Evolutionary conservation across 2,797 vertebrate species (phyloP).

Genomic region (Enteromius paludinosus): DNA sequence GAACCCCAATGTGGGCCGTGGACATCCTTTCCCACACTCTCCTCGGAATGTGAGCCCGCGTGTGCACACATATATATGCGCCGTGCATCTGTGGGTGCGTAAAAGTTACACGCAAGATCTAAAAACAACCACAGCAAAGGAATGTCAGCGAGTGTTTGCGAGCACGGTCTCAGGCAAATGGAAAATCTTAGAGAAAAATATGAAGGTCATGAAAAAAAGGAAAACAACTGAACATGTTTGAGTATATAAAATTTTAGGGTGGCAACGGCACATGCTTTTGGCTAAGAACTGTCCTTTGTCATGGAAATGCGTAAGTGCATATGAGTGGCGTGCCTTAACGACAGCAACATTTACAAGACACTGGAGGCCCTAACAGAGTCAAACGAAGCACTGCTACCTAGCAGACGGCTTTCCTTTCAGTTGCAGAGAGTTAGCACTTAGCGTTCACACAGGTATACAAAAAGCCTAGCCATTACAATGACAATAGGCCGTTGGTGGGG

Average conservation of each 20-base stretch:
- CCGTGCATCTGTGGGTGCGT: conserved; percentile 31
- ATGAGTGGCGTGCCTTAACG: conserved; percentile 42
- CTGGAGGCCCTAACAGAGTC: conserved; percentile 34
- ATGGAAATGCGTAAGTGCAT: conserved; percentile 54
- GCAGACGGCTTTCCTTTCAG: conserved; percentile 39
- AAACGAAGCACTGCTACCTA: conserved; percentile 45
- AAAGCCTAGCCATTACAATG: conserved; percentile 53
- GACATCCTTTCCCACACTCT: conserved; percentile 57
- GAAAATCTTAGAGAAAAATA: neutral
- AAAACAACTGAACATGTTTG: neutral
- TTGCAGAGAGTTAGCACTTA: conserved; percentile 38
- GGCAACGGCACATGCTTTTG: conserved; percentile 5
- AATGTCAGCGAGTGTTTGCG: conserved; percentile 2
- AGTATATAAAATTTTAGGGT: conserved; percentile 21
- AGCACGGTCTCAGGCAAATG: neutral
- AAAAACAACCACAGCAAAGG: conserved; percentile 33
- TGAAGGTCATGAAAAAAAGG: neutral
- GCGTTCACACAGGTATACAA: conserved; percentile 40
- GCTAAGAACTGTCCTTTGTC: conserved; percentile 45
- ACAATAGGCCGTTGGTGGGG: conserved; percentile 48
- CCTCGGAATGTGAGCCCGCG: conserved; percentile 25
- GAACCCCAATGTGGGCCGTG: conserved; percentile 15
- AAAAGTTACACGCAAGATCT: conserved; percentile 33
- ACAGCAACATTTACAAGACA: conserved; percentile 58
- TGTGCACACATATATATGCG: conserved; percentile 24